phyloP scores from a whole-genome alignment of 2,888 invertebrate genomes.

The Melinaea marsaeus region DNA sequence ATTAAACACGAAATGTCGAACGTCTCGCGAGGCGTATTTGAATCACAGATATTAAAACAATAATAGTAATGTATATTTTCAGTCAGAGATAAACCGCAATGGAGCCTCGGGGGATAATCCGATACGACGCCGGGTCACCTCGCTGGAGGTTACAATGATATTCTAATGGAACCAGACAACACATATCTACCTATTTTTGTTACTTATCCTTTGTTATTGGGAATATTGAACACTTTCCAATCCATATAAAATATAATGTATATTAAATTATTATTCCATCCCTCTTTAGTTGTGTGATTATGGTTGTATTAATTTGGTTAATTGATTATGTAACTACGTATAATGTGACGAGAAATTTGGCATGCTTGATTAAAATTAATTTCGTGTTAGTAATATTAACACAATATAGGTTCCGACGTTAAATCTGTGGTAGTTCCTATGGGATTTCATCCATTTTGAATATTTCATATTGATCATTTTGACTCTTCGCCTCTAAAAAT shows the following conservation, averaged over 20 bases:
- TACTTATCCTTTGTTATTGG: neutral
- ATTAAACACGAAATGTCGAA: constrained; percentile 11
- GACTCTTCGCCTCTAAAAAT: neutral
- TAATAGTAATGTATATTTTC: constrained; percentile 5
- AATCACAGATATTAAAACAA: constrained; percentile 12
- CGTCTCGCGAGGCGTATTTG: constrained; percentile 7
- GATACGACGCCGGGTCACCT: constrained; percentile 32
- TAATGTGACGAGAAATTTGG: too few relatives aligned
- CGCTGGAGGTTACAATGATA: constrained; percentile 45
- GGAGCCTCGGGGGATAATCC: constrained; percentile 4
- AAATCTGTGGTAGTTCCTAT: neutral
- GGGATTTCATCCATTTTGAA: constrained; percentile 2
- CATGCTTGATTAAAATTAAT: neutral
- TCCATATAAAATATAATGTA: too few relatives aligned
- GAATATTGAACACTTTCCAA: too few relatives aligned
- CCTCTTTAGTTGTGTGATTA: too few relatives aligned
- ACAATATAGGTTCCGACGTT: neutral
- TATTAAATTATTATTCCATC: too few relatives aligned
- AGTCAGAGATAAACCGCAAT: constrained; percentile 4
- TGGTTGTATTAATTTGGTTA: too few relatives aligned
- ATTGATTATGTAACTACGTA: too few relatives aligned
- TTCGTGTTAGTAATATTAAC: neutral
- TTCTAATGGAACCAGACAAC: constrained; percentile 41
- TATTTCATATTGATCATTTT: constrained; percentile 2
- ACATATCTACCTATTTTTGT: neutral